Evolutionary conservation across 2,888 invertebrate species (phyloP).

Genomic region (Sesia apiformis): DNA sequence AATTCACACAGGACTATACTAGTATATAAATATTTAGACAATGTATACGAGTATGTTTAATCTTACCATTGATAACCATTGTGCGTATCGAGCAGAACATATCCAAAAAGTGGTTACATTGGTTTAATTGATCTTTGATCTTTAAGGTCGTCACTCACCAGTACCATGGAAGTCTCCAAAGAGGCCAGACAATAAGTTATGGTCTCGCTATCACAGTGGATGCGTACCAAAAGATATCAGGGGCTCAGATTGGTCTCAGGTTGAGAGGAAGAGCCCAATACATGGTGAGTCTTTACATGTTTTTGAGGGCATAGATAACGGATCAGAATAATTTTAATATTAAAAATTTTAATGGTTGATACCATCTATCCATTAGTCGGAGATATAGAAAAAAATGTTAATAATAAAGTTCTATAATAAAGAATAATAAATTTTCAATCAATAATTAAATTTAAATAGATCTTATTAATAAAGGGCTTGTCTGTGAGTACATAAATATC

Average conservation of each 20-base stretch:
- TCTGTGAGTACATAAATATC: no score
- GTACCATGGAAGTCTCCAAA: constrained; percentile 1
- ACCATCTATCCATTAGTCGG: no score
- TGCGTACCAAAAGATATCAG: constrained; percentile 17
- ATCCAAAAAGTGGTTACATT: not conserved
- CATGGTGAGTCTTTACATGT: not conserved
- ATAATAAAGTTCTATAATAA: not conserved
- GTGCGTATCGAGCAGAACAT: not conserved
- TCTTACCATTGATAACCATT: not conserved
- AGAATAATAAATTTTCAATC: constrained; percentile 5
- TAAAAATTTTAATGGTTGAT: no score
- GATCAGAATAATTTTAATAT: no score
- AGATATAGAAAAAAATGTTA: no score
- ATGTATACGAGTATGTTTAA: not conserved
- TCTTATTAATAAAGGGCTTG: not conserved
- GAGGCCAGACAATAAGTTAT: constrained; percentile 8
- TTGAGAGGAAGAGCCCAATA: constrained; percentile 8
- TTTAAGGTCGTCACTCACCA: not conserved
- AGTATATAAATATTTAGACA: not conserved
- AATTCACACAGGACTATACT: no score
- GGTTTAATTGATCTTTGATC: not conserved
- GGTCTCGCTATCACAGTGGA: constrained; percentile 27
- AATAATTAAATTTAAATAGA: not conserved
- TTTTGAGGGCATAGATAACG: no score
- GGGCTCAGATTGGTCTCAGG: constrained; percentile 8